These are phyloP conservation scores for Camponotus floridanus DNA, from an alignment of 1,140 invertebrate genomes.

Conservation along the genomic window DNA sequence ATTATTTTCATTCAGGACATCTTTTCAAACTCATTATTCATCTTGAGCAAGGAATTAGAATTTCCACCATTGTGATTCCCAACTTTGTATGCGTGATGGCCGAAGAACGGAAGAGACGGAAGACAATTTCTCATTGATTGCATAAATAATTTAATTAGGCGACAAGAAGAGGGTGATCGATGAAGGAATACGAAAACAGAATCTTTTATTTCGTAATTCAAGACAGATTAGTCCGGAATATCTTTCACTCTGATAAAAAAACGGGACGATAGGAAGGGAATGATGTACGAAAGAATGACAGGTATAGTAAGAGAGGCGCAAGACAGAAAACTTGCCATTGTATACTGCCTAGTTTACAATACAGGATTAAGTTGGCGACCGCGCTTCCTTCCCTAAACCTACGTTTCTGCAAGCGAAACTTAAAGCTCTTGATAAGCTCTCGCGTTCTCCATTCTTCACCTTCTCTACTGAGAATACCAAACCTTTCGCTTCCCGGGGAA, in stretches of 20 bases:
- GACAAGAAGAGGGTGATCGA: conserved; percentile 1
- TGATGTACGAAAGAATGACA: conserved; percentile 66
- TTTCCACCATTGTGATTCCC: not conserved
- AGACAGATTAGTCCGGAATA: conserved; percentile 81
- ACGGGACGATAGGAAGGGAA: conserved; percentile 63
- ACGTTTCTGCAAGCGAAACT: conserved; percentile 77
- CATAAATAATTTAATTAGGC: conserved; percentile 67
- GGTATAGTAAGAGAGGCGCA: conserved; percentile 71
- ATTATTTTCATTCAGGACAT: not conserved
- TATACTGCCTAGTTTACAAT: conserved; percentile 83
- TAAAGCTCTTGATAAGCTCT: conserved; percentile 83
- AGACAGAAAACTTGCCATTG: conserved; percentile 80
- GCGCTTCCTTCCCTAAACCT: conserved; percentile 56
- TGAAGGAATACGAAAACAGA: conserved; percentile 59
- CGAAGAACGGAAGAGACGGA: not conserved
- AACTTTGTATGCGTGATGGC: conserved; percentile 30
- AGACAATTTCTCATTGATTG: conserved; percentile 66
- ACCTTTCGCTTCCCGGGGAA: conserved; percentile 43
- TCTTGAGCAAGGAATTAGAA: conserved; percentile 15
- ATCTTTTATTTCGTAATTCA: conserved; percentile 81
- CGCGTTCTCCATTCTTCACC: conserved; percentile 65
- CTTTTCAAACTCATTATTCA: not conserved
- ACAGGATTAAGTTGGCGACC: conserved; percentile 81
- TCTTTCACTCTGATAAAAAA: conserved; percentile 68
- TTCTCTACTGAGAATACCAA: conserved; percentile 35